Conservation (phyloP, 2,797 vertebrate genomes). For the Karalla daura region DNA sequence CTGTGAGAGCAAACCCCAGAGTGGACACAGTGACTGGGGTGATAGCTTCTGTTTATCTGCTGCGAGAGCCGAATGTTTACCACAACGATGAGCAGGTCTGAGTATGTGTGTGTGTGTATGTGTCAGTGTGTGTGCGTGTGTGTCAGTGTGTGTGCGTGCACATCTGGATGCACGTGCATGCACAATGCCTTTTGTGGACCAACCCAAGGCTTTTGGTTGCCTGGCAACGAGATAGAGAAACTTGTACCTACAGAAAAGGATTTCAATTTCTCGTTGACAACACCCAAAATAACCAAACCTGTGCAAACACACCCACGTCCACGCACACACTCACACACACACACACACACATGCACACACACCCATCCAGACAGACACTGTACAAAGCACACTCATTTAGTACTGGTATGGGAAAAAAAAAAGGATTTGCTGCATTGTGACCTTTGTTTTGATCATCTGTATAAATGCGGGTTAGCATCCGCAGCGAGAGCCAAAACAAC, state of each 20-base stretch:
- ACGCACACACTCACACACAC: constrained; percentile 8
- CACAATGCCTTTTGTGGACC: constrained; percentile 60
- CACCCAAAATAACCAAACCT: constrained; percentile 69
- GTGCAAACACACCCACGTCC: constrained; percentile 50
- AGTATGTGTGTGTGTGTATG: constrained; percentile 21
- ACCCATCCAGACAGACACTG: constrained; percentile 20
- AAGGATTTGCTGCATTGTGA: constrained; percentile 59
- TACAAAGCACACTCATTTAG: constrained; percentile 31
- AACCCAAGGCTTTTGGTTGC: constrained; percentile 77
- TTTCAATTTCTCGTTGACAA: constrained; percentile 63
- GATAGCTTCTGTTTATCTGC: constrained; percentile 72
- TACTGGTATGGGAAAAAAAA: constrained; percentile 36
- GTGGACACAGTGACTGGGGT: constrained; percentile 65
- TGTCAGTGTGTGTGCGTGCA: constrained; percentile 6
- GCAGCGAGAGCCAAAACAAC: constrained; percentile 65
- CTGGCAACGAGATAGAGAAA: constrained; percentile 73
- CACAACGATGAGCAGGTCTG: constrained; percentile 42
- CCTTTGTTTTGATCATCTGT: constrained; percentile 70
- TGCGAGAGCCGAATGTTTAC: constrained; percentile 60
- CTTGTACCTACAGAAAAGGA: constrained; percentile 66
- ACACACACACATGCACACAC: constrained; percentile 16
- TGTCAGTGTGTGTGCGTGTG: not conserved
- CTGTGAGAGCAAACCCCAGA: constrained; percentile 71
- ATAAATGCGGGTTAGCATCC: constrained; percentile 47
- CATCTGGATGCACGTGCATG: constrained; percentile 24